Percentiles rank a stretch among this genome's conserved stretches.
phyloP scores from a whole-genome alignment of 2,888 invertebrate species.

The Protonemura montana region DNA sequence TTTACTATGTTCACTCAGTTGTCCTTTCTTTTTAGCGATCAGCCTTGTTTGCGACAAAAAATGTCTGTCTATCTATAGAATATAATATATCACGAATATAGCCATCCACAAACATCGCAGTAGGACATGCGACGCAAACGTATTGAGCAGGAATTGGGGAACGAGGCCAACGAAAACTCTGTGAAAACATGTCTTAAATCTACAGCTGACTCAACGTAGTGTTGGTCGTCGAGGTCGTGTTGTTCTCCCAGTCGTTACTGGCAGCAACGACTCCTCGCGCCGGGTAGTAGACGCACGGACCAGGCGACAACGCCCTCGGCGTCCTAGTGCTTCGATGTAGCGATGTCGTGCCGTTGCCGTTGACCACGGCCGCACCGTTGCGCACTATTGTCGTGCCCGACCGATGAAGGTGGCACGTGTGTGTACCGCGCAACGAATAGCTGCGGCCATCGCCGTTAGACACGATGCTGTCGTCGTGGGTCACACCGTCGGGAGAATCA shows the following conservation, averaged over 20 bases:
- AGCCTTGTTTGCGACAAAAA: neutral
- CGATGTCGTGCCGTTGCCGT: constrained; percentile 51
- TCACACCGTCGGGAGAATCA: constrained; percentile 74
- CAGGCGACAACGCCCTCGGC: constrained; percentile 59
- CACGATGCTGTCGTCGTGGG: constrained; percentile 83
- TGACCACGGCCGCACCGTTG: constrained; percentile 55
- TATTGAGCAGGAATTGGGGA: neutral
- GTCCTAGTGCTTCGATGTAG: constrained; percentile 53
- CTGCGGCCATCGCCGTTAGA: constrained; percentile 78
- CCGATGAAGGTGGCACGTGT: constrained; percentile 59
- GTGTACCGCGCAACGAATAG: constrained; percentile 65
- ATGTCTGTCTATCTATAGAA: neutral
- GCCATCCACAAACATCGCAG: neutral
- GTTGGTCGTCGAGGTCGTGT: constrained; percentile 37
- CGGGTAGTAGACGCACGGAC: constrained; percentile 66
- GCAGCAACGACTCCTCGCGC: constrained; percentile 52
- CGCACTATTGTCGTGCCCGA: constrained; percentile 52
- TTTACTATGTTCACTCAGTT: neutral
- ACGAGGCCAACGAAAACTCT: too few relatives aligned
- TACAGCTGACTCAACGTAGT: neutral
- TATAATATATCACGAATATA: constrained; percentile 2
- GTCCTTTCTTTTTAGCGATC: neutral
- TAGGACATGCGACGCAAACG: neutral
- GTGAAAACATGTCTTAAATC: neutral
- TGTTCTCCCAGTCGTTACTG: constrained; percentile 52